Evolutionary conservation across 1,140 invertebrate genomes (phyloP), one percentile per base, ranked within the genome.

Genomic region (Halesus radiatus): DNA sequence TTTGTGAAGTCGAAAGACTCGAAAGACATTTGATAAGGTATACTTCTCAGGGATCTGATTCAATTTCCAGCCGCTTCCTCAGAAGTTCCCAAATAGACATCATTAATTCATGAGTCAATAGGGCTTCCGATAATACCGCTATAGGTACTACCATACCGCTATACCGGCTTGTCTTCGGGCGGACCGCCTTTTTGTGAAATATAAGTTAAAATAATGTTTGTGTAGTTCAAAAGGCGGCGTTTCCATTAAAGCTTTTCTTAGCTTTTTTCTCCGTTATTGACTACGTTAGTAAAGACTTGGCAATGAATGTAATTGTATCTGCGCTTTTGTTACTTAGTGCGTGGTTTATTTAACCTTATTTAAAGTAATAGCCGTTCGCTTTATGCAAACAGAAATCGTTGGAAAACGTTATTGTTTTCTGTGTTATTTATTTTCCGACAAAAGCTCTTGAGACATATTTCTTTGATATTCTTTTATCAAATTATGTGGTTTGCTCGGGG

Each of bases 201-300:
- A 82, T 76, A 82, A 82, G 78, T 80, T 78, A 82, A 82, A 82
- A 82, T 80, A 80, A 82, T 82, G 81, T 82, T 82, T 80, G 78
- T 75, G 66, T 78, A 78, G 62, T 75, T 82, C 68, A 80, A 82
- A 77, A 80, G 70, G 78, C 68, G 37, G 58, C 20, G 58, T 66
- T 23, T 26, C 32, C 26, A 77, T 0, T 4, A n/a, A 10, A 32
- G n/a, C 45, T 77, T 66, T n/a, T 62, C 56, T 15, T 8, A 53
- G 1, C 15, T 53, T 66, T 77, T 50, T 29, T 64, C 23, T 66
- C 75, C 16, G n/a, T 52, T 53, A 77, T 77, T 77, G 75, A 66
- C 37, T 29, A 23, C 37, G 60, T 64, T 26, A 77, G 66, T 64
- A 77, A 64, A 77, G 56, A 29, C 26, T 29, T 29, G 26, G 2